Percentiles rank a stretch among this genome's conserved stretches.
These are phyloP conservation scores for Sicus ferrugineus DNA, from an alignment of 2,888 invertebrate species.

Conservation along the genomic window DNA sequence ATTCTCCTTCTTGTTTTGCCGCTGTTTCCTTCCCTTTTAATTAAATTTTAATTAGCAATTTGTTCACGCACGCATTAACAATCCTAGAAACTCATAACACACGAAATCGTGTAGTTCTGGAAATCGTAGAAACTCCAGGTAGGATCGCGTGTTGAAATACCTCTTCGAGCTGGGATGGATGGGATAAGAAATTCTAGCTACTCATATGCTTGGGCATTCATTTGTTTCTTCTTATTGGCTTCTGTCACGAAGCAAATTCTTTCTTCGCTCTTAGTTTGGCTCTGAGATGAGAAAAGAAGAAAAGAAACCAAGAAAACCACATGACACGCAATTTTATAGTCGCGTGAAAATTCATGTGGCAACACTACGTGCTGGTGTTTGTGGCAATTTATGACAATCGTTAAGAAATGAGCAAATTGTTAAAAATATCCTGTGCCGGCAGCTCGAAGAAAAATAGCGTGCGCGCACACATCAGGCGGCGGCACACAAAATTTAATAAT, in stretches of 20 bases:
- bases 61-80: conserved; percentile 5
- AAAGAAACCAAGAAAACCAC: background rate
- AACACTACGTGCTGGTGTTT: background rate
- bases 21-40: background rate
- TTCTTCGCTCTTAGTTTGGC: background rate
- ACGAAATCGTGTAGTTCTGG: background rate
- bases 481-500: conserved; percentile 16
- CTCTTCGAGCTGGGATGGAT: background rate
- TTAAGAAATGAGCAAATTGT: conserved; percentile 19
- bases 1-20: background rate
- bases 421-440: conserved; percentile 2
- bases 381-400: conserved; percentile 16
- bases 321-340: conserved; percentile 27
- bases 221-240: background rate
- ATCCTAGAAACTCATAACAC: background rate
- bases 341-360: conserved; percentile 17
- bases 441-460: background rate
- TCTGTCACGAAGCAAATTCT: background rate
- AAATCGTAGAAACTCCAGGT: background rate
- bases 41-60: conserved; percentile 10
- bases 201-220: background rate
- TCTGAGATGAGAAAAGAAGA: background rate
- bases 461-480: background rate
- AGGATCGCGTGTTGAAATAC: background rate
- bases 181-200: background rate